Evolutionary conservation across 2,888 invertebrate species (phyloP).

Genomic region (Oscheius sp.): DNA sequence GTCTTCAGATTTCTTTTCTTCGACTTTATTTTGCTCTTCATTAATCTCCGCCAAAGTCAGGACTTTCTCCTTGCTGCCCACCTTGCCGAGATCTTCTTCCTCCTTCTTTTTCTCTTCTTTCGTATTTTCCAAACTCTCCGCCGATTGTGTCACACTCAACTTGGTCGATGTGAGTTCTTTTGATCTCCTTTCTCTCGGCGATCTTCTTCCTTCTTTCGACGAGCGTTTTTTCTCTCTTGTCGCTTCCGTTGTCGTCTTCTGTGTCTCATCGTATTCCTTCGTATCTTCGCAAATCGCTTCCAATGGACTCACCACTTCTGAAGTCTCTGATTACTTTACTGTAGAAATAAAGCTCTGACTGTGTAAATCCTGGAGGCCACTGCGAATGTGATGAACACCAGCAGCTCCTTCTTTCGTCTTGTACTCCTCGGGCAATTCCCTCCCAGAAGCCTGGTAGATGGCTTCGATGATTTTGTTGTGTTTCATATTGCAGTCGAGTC

Average conservation of each 20-base stretch:
- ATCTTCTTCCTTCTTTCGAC: no score
- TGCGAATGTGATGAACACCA: background rate
- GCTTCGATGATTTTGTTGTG: conserved; percentile 17
- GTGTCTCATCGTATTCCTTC: background rate
- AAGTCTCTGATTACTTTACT: background rate
- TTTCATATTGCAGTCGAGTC: conserved; percentile 4
- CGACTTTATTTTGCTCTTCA: background rate
- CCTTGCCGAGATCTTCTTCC: background rate
- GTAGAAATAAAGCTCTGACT: background rate
- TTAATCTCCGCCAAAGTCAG: background rate
- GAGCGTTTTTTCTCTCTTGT: no score
- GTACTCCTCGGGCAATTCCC: conserved; percentile 17
- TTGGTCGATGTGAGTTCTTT: no score
- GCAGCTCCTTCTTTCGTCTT: conserved; percentile 15
- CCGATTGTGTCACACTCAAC: no score
- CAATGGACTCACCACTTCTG: background rate
- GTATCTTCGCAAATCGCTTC: background rate
- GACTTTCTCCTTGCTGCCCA: background rate
- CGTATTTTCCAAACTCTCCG: background rate
- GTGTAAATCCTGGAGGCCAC: background rate
- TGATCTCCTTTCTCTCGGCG: no score
- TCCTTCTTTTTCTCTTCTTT: background rate
- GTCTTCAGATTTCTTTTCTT: background rate
- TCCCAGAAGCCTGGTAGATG: conserved; percentile 17
- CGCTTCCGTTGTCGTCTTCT: background rate